Evolutionary conservation across 2,888 invertebrate species (phyloP), one percentile per base, ranked within the genome.

Genomic region (Halictus quadricinctus): DNA sequence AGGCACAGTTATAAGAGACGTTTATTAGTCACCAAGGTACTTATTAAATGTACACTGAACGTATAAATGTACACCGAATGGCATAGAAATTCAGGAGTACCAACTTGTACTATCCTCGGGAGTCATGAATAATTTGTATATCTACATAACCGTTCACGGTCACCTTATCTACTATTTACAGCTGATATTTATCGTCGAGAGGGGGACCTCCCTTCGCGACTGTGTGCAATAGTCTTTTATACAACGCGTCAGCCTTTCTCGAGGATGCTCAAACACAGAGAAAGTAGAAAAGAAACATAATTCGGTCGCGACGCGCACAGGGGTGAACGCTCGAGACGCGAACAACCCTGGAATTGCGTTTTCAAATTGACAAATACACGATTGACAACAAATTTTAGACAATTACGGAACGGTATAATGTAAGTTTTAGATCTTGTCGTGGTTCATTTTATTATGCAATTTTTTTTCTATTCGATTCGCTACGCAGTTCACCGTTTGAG

Each of bases 21-120:
- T 88, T 88, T 87, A 90, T 89, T 88, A 85, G 60, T 86, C 81
- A 83, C 86, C 87, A 87, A 86, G 86, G 87, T 86, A 89, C 87
- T 89, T 87, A 83, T 74, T 88, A 86, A 89, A 88, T 90, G 83
- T 90, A 90, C 90, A 90, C 70, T 70, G 83, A 87, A 88, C 73
- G 72, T 83, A 87, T 79, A 72, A 80, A 80, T 83, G 85, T 90
- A 89, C 89, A 84, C 86, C 85, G 81, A 89, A 90, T 90, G 86
- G 87, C 85, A 90, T 91, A 89, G 88, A 87, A 87, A 87, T 88
- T 81, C 80, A 87, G 76, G 74, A 84, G 81, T 85, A 81, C 83
- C 84, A 77, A 79, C 89, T 90, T 90, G 90, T 90, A 90, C 90
- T 89, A 86, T 85, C 58, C 76, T 80, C 48, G 79, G 82, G 81